A percentile compares a stretch with the other conserved stretches of the same genome.
Conservation (phyloP, 2,113 vertebrate species). For the Pollachius pollachius region DNA sequence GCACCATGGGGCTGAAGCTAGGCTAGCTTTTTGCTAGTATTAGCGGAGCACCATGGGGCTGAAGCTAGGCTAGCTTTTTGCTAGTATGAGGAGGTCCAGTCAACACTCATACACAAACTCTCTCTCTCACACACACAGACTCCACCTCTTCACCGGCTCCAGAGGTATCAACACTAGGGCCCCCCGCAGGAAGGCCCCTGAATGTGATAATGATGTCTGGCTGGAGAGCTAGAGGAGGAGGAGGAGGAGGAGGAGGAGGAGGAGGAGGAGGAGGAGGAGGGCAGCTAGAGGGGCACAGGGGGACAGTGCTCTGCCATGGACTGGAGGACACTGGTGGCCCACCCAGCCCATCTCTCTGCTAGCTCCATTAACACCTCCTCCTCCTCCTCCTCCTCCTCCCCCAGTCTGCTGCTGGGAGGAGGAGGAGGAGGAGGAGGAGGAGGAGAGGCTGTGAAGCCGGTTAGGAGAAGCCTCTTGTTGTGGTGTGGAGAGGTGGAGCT, state of each 20-base stretch:
- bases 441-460: conserved; percentile 35
- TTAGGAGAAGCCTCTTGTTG: conserved; percentile 37
- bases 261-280: conserved; percentile 14
- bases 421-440: conserved; percentile 35
- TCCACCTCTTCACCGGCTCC: too few relatives aligned
- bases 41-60: too few relatives aligned
- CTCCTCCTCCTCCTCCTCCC: too few relatives aligned
- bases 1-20: too few relatives aligned
- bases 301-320: background rate
- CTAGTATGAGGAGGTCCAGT: background rate
- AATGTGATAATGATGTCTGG: conserved; percentile 34
- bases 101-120: too few relatives aligned
- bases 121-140: background rate
- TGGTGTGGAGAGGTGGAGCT: conserved; percentile 64
- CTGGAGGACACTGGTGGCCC: background rate
- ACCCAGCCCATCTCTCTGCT: conserved; percentile 23
- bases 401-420: conserved; percentile 43
- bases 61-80: too few relatives aligned
- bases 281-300: too few relatives aligned
- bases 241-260: conserved; percentile 14
- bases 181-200: background rate
- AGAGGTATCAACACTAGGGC: background rate
- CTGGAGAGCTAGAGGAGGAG: background rate
- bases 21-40: too few relatives aligned
- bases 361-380: conserved; percentile 52